phyloP scores from a whole-genome alignment of 2,797 vertebrate species.

The Carapus acus region DNA sequence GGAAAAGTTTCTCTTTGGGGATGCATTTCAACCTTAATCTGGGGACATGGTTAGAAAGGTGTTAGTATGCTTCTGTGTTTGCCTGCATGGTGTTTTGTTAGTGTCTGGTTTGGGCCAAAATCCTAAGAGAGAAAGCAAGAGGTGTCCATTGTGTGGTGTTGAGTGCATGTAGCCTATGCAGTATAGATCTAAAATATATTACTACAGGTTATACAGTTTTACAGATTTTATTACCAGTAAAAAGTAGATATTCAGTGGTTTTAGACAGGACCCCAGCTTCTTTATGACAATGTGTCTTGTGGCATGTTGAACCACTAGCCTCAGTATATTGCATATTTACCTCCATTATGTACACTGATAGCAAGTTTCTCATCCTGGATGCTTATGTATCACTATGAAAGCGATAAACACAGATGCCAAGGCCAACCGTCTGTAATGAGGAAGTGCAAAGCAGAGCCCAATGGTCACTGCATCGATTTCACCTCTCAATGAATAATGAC shows the following conservation, averaged over 20 bases:
- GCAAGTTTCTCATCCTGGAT: neutral
- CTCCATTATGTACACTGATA: neutral
- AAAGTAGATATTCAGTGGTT: no score
- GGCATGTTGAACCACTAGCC: no score
- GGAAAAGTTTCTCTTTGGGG: constrained; percentile 33
- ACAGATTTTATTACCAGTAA: no score
- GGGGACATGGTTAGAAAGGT: no score
- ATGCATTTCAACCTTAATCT: no score
- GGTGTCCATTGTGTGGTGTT: constrained; percentile 10
- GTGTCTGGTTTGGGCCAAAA: constrained; percentile 10
- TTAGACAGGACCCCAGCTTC: no score
- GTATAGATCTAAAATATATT: no score
- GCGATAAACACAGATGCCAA: constrained; percentile 15
- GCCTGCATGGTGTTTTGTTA: constrained; percentile 16
- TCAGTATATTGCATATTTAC: neutral
- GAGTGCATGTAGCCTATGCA: no score
- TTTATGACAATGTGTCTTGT: no score
- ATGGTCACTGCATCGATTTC: constrained; percentile 43
- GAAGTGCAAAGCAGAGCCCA: constrained; percentile 17
- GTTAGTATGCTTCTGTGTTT: constrained; percentile 7
- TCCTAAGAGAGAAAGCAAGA: constrained; percentile 18
- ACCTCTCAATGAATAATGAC: constrained; percentile 44
- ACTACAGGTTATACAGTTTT: no score
- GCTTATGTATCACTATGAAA: constrained; percentile 13
- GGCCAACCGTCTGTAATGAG: constrained; percentile 32